Conservation (phyloP, 2,888 invertebrate species). For the Heliconius ethilla region DNA sequence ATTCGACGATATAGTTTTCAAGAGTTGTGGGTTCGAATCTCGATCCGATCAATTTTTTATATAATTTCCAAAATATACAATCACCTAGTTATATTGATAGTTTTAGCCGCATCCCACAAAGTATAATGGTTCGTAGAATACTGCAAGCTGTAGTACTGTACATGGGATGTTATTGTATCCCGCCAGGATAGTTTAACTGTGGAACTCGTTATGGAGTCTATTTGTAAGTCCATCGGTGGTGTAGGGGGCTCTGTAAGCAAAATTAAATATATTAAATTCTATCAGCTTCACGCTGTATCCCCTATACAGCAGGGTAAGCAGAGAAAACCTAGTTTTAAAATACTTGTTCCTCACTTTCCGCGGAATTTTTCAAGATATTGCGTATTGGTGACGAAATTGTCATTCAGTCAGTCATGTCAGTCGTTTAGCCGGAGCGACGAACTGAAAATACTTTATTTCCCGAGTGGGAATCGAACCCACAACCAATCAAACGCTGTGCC, state of each 20-base stretch:
- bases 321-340: neutral
- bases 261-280: neutral
- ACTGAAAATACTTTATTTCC: neutral
- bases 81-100: conserved; percentile 72
- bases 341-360: neutral
- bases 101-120: conserved; percentile 71
- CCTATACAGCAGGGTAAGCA: neutral
- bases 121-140: conserved; percentile 66
- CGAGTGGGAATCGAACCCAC: neutral
- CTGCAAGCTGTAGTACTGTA: conserved; percentile 73
- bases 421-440: too few species aligned
- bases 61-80: too few species aligned
- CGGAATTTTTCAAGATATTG: neutral
- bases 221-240: conserved; percentile 71
- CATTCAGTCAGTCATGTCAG: too few species aligned
- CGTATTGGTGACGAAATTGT: too few species aligned
- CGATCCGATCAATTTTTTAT: too few species aligned
- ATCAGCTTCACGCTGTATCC: neutral
- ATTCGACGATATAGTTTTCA: too few species aligned
- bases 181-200: conserved; percentile 73
- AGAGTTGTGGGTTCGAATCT: too few species aligned
- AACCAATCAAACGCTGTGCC: neutral
- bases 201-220: conserved; percentile 70
- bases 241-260: conserved; percentile 70
- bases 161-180: conserved; percentile 67